A percentile compares a stretch with the other conserved stretches of the same genome.
These are phyloP conservation scores for Chionis minor DNA, from an alignment of 2,113 vertebrate genomes.

Conservation along the genomic window DNA sequence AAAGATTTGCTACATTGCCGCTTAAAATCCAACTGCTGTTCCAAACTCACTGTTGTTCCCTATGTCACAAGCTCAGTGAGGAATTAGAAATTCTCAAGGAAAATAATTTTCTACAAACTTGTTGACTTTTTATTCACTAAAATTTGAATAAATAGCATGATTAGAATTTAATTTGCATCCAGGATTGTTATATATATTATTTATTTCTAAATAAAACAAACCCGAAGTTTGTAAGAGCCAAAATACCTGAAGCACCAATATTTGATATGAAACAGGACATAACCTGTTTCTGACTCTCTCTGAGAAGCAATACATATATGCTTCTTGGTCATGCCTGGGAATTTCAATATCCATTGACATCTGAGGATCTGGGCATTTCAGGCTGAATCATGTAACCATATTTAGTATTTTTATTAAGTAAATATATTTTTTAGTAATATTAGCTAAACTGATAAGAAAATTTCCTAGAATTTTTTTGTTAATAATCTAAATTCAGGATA, in stretches of 20 bases:
- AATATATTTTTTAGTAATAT: not conserved
- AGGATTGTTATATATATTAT: not conserved
- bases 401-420: not conserved
- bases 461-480: not conserved
- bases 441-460: not conserved
- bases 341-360: not conserved
- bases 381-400: fast-evolving
- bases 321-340: not conserved
- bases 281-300: not conserved
- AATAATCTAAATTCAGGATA: not conserved
- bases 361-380: not conserved
- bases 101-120: not conserved
- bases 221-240: not conserved
- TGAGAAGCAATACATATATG: not conserved
- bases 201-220: not conserved
- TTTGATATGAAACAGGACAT: not conserved
- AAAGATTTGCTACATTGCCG: not conserved
- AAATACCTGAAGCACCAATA: not conserved
- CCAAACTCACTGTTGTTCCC: not conserved
- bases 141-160: not conserved
- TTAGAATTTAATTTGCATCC: not conserved
- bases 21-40: not conserved
- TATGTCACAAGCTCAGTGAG: not conserved
- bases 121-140: not conserved
- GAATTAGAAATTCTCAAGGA: not conserved